A percentile compares a stretch with the other conserved stretches of the same genome.
Conservation (phyloP, 2,888 invertebrate species). For the Serripes groenlandicus region DNA sequence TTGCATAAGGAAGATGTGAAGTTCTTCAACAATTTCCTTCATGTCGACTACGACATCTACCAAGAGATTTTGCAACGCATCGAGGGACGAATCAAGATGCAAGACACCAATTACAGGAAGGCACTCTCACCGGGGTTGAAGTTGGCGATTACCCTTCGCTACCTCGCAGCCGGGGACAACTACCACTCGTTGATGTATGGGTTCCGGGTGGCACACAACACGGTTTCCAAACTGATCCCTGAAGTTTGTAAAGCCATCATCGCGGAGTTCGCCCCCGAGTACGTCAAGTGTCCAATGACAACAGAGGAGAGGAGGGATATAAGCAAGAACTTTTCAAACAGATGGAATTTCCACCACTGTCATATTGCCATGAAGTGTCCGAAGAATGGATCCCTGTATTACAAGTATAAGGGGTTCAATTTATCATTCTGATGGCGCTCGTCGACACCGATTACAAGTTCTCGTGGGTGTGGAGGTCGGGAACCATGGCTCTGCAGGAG, state of each 20-base stretch:
- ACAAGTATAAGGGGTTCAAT: conserved; percentile 35
- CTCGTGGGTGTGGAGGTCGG: conserved; percentile 58
- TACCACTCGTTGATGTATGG: conserved; percentile 32
- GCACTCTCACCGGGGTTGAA: conserved; percentile 41
- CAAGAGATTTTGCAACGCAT: conserved; percentile 33
- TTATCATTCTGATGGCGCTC: conserved; percentile 36
- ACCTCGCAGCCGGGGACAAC: conserved; percentile 42
- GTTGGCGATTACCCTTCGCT: conserved; percentile 51
- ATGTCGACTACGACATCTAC: conserved; percentile 1
- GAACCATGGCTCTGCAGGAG: conserved; percentile 29
- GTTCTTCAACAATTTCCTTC: conserved; percentile 26
- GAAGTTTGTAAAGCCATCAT: conserved; percentile 59
- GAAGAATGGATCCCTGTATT: conserved; percentile 35
- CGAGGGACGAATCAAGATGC: conserved; percentile 53
- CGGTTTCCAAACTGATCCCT: conserved; percentile 36
- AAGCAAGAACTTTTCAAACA: neutral
- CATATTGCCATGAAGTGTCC: conserved; percentile 26
- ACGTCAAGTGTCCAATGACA: conserved; percentile 40
- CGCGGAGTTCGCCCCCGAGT: conserved; percentile 51
- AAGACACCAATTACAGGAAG: conserved; percentile 44
- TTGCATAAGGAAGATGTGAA: neutral
- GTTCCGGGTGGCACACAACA: conserved; percentile 62
- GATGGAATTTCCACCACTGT: neutral
- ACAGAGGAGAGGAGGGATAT: conserved; percentile 18
- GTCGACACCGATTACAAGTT: conserved; percentile 66